Evolutionary conservation across 92 coral and sea anemone genomes (phyloP).

Genomic region (Siderastrea siderea): DNA sequence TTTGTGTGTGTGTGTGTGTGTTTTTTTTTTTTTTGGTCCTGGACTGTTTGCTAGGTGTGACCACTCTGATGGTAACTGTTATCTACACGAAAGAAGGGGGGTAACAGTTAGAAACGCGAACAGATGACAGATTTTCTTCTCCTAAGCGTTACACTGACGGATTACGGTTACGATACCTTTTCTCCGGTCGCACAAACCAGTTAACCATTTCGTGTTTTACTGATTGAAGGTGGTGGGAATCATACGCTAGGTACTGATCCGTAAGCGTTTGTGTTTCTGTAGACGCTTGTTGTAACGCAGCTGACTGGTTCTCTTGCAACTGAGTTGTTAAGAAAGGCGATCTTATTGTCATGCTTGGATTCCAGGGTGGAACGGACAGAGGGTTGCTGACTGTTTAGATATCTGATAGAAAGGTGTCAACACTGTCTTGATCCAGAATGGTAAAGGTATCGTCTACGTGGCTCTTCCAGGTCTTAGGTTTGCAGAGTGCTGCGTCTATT

Average conservation of each 20-base stretch:
- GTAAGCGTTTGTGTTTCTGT: conserved; percentile 35
- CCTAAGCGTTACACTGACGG: not conserved
- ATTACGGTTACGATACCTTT: conserved; percentile 23
- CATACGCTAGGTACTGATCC: conserved; percentile 40
- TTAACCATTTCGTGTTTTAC: conserved; percentile 59
- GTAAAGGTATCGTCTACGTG: too few species aligned
- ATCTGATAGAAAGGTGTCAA: too few species aligned
- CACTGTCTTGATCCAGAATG: too few species aligned
- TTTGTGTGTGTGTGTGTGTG: too few species aligned
- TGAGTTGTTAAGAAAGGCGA: conserved; percentile 39
- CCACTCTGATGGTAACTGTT: not conserved
- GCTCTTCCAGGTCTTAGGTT: too few species aligned
- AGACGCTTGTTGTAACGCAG: conserved; percentile 22
- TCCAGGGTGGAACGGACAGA: conserved; percentile 36
- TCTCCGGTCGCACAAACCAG: conserved; percentile 29
- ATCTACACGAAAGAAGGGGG: conserved; percentile 19
- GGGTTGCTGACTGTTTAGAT: not conserved
- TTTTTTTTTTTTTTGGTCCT: not conserved
- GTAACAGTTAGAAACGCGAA: conserved; percentile 3
- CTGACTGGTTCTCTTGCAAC: not conserved
- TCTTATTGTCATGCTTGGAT: conserved; percentile 5
- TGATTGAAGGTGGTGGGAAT: conserved; percentile 17
- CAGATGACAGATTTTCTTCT: conserved; percentile 17
- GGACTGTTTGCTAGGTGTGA: not conserved
- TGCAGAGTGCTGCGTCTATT: too few species aligned